A percentile compares a stretch with the other conserved stretches of the same genome.
phyloP scores from a whole-genome alignment of 1,140 invertebrate species.

The Drosophila gunungcola region DNA sequence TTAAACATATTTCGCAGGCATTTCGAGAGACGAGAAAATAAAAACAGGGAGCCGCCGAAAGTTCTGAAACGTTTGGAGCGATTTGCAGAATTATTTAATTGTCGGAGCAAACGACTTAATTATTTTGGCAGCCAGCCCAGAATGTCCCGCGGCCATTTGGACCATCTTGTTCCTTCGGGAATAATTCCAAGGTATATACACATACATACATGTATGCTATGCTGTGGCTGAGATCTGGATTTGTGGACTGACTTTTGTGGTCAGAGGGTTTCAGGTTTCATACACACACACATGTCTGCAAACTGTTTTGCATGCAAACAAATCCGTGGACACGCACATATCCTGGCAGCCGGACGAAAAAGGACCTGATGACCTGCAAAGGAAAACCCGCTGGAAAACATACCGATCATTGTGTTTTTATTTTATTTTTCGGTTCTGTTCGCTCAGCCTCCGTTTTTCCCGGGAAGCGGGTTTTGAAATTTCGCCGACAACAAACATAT shows the following conservation, averaged over 20 bases:
- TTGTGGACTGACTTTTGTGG: slow-evolving; percentile 60
- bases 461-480: slow-evolving; percentile 69
- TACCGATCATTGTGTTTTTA: slow-evolving; percentile 38
- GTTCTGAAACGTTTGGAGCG: slow-evolving; percentile 15
- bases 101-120: slow-evolving; percentile 82
- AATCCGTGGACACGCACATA: slow-evolving; percentile 44
- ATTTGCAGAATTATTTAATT: slow-evolving; percentile 81
- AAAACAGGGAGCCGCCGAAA: slow-evolving; percentile 14
- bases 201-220: background rate
- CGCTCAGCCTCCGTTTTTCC: slow-evolving; percentile 43
- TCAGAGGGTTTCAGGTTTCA: slow-evolving; percentile 56
- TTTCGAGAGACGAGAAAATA: background rate
- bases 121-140: slow-evolving; percentile 76
- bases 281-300: slow-evolving; percentile 16
- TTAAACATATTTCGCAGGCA: slow-evolving; percentile 80
- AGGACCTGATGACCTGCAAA: slow-evolving; percentile 4
- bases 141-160: slow-evolving; percentile 37
- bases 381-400: slow-evolving; percentile 16
- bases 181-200: background rate
- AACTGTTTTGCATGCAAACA: slow-evolving; percentile 71
- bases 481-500: slow-evolving; percentile 52
- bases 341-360: slow-evolving; percentile 47
- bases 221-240: background rate
- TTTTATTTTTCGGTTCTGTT: slow-evolving; percentile 4
- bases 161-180: slow-evolving; percentile 15